A percentile compares a stretch with the other conserved stretches of the same genome.
phyloP scores from a whole-genome alignment of 1,140 invertebrate species.

The Phocides pigmalion region DNA sequence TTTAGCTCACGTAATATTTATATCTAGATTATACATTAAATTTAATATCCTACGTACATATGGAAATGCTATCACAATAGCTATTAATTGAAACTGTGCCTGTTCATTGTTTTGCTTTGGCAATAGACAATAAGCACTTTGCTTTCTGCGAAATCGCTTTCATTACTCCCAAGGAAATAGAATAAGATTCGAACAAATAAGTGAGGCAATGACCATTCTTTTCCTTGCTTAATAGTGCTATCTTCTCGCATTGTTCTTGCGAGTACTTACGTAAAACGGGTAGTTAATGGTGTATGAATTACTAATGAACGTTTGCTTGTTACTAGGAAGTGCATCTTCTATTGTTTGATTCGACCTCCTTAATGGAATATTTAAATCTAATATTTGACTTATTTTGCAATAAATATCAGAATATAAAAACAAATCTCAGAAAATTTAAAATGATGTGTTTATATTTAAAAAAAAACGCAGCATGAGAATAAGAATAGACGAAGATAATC shows the following conservation, averaged over 20 bases:
- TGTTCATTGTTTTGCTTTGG: constrained; percentile 31
- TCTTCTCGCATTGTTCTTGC: constrained; percentile 73
- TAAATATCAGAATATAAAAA: too few species aligned
- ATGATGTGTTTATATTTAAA: not conserved
- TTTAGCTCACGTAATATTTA: not conserved
- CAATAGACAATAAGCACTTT: constrained; percentile 52
- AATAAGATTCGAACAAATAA: constrained; percentile 64
- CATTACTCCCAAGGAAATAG: constrained; percentile 62
- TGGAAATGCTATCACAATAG: constrained; percentile 39
- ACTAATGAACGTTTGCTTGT: constrained; percentile 64
- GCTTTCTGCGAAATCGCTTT: constrained; percentile 55
- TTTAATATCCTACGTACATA: constrained; percentile 22
- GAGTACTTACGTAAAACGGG: constrained; percentile 67
- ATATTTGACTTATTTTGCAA: not conserved
- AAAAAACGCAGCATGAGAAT: not conserved
- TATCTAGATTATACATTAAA: constrained; percentile 12
- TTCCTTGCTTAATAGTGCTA: constrained; percentile 66
- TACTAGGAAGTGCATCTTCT: constrained; percentile 66
- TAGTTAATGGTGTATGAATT: constrained; percentile 77
- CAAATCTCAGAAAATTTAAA: not conserved
- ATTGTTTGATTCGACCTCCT: constrained; percentile 62
- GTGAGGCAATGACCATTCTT: constrained; percentile 76
- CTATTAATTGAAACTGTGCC: constrained; percentile 37
- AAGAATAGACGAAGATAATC: not conserved
- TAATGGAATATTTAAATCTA: constrained; percentile 35